These are phyloP conservation scores for Pristionchus arcanus DNA, from an alignment of 2,888 invertebrate genomes.

Conservation along the genomic window DNA sequence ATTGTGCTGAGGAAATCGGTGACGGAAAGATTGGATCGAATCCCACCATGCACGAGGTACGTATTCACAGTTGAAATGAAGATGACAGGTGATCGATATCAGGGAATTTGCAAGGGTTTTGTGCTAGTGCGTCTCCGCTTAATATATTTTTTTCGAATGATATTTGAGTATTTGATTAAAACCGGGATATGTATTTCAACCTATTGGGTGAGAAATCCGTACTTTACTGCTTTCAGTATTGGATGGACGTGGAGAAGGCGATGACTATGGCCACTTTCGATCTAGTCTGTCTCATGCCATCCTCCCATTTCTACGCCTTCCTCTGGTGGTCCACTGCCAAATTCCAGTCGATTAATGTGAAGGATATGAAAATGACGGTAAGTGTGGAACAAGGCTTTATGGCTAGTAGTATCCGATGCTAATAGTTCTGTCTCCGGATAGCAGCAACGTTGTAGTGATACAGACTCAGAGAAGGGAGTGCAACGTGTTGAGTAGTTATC, in stretches of 20 bases:
- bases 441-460: too few species aligned
- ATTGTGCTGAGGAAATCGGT: not conserved
- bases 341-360: too few species aligned
- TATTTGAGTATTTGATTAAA: too few species aligned
- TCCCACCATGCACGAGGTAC: not conserved
- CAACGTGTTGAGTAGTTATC: too few species aligned
- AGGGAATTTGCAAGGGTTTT: not conserved
- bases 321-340: conserved; percentile 1
- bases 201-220: too few species aligned
- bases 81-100: not conserved
- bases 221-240: not conserved
- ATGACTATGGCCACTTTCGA: not conserved
- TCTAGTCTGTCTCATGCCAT: not conserved
- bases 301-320: not conserved
- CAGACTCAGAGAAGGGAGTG: too few species aligned
- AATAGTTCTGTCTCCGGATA: not conserved
- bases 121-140: too few species aligned
- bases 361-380: too few species aligned
- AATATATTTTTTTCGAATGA: too few species aligned
- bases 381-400: too few species aligned
- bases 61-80: not conserved
- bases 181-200: too few species aligned
- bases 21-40: not conserved
- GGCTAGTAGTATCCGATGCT: too few species aligned
- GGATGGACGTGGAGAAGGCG: not conserved